Evolutionary conservation across 1,140 invertebrate genomes (phyloP).

Genomic region (Ips typographus): DNA sequence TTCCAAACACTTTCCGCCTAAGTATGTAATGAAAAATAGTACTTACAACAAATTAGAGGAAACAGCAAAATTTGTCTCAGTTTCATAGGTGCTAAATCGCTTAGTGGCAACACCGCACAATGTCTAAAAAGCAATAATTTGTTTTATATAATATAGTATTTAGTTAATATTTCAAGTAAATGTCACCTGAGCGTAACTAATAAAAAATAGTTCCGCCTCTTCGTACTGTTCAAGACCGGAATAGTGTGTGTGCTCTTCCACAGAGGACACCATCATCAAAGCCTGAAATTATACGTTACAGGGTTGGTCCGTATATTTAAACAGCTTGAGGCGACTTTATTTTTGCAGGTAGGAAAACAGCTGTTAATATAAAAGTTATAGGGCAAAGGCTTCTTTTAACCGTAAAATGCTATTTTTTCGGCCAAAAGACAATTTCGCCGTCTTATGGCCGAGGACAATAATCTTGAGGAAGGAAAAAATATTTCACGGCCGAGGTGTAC

Average conservation of each 20-base stretch:
- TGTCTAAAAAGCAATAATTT: slow-evolving; percentile 13
- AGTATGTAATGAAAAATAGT: not conserved
- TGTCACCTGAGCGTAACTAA: slow-evolving; percentile 54
- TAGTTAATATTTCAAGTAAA: not conserved
- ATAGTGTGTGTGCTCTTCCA: slow-evolving; percentile 50
- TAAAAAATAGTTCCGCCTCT: slow-evolving; percentile 52
- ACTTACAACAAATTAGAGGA: slow-evolving; percentile 31
- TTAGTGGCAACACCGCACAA: slow-evolving; percentile 26
- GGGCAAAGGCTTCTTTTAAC: not conserved
- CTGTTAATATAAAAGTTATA: not conserved
- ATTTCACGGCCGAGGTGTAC: too few species aligned
- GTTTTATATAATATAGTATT: not conserved
- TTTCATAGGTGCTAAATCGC: slow-evolving; percentile 27
- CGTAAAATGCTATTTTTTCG: not conserved
- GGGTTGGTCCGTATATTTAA: not conserved
- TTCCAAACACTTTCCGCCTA: slow-evolving; percentile 6
- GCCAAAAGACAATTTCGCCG: not conserved
- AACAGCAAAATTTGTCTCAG: slow-evolving; percentile 26
- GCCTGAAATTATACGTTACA: slow-evolving; percentile 15
- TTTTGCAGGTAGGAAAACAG: not conserved
- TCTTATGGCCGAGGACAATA: not conserved
- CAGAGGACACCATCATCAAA: not conserved
- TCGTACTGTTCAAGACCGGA: slow-evolving; percentile 54
- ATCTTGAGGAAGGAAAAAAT: too few species aligned
- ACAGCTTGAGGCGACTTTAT: not conserved